These are phyloP conservation scores for Rissa tridactyla DNA, from an alignment of 2,113 vertebrate genomes.

Conservation along the genomic window DNA sequence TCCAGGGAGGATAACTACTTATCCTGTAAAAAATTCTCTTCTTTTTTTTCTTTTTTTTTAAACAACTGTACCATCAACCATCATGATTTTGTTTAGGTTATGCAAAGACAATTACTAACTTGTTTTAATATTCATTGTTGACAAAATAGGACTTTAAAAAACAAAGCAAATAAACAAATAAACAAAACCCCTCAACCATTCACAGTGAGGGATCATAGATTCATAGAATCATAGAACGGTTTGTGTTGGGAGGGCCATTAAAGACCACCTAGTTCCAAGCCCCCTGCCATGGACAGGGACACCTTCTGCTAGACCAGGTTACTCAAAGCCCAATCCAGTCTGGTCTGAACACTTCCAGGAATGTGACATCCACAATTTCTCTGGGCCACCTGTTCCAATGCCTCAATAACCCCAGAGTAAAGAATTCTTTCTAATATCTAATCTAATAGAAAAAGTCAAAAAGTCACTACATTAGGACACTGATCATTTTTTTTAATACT, in stretches of 20 bases:
- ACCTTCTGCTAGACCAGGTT: not conserved
- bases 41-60: not conserved
- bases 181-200: not conserved
- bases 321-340: not conserved
- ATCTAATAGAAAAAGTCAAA: not conserved
- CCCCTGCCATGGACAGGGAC: no score
- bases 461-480: not conserved
- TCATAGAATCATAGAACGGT: not conserved
- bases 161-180: not conserved
- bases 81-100: not conserved
- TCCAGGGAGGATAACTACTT: rapidly evolving
- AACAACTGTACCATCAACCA: not conserved
- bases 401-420: not conserved
- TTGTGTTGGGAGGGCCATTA: not conserved
- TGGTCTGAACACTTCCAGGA: not conserved
- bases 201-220: not conserved
- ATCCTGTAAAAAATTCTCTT: not conserved
- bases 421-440: not conserved
- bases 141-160: not conserved
- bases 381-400: not conserved
- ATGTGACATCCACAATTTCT: not conserved
- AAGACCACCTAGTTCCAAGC: not conserved
- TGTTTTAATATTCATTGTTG: not conserved
- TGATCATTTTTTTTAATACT: not conserved
- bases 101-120: not conserved